phyloP scores from a whole-genome alignment of 1,140 invertebrate species.

The Sinonovacula constricta region DNA sequence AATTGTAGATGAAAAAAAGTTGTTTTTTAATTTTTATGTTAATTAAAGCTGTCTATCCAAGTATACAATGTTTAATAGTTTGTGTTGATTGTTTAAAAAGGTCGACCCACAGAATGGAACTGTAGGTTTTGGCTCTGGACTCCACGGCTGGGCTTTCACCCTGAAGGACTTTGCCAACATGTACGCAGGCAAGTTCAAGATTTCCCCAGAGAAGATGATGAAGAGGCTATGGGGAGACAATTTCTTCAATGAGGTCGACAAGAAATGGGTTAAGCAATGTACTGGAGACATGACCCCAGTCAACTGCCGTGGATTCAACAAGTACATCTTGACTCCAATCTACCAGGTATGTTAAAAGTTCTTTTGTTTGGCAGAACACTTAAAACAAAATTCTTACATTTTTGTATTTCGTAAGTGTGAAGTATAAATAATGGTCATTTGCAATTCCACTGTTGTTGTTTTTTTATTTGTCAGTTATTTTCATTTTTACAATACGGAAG shows the following conservation, averaged over 20 bases:
- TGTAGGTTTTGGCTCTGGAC: slow-evolving; percentile 98
- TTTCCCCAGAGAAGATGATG: slow-evolving; percentile 98
- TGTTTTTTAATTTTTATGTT: too few relatives aligned
- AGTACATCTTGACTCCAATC: slow-evolving; percentile 99
- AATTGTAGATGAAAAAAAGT: too few relatives aligned
- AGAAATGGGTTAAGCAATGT: slow-evolving; percentile 98
- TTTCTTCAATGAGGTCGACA: slow-evolving; percentile 91
- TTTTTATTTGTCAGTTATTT: too few relatives aligned
- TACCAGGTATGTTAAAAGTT: slow-evolving; percentile 96
- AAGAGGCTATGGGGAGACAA: slow-evolving; percentile 96
- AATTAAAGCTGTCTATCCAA: too few relatives aligned
- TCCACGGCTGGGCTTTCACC: slow-evolving; percentile 99
- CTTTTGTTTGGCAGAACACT: too few relatives aligned
- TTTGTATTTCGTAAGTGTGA: too few relatives aligned
- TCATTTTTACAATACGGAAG: too few relatives aligned
- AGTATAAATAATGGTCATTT: too few relatives aligned
- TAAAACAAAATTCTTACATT: too few relatives aligned
- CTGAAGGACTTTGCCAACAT: slow-evolving; percentile 99
- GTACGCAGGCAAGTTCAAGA: slow-evolving; percentile 99
- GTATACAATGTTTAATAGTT: too few relatives aligned
- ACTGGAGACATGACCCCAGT: slow-evolving; percentile 87
- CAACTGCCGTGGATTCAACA: slow-evolving; percentile 91
- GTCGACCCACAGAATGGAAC: slow-evolving; percentile 98
- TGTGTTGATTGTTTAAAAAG: slow-evolving; percentile 77
- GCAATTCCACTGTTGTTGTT: too few relatives aligned